A percentile compares a stretch with the other conserved stretches of the same genome.
These are phyloP conservation scores for Ornithorhynchus anatinus DNA, from an alignment of 2,113 vertebrate species.

Conservation along the genomic window DNA sequence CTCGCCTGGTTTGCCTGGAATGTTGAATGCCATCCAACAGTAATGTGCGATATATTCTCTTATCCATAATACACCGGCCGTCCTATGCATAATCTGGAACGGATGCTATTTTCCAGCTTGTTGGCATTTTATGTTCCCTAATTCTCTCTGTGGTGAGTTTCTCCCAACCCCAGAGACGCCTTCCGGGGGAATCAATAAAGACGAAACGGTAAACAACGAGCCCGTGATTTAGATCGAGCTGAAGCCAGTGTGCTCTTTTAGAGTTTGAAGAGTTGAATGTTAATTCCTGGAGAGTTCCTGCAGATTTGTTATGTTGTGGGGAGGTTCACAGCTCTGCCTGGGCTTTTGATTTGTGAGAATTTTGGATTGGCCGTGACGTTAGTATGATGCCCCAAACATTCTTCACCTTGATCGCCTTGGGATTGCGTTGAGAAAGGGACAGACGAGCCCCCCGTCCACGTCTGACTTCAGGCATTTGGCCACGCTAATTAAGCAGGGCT, in stretches of 20 bases:
- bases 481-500: too few relatives aligned
- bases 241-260: background rate
- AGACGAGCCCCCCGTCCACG: too few relatives aligned
- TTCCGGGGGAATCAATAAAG: background rate
- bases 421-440: too few relatives aligned
- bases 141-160: slow-evolving; percentile 9
- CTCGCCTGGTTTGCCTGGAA: slow-evolving; percentile 15
- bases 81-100: slow-evolving; percentile 24
- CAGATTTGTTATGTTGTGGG: too few relatives aligned
- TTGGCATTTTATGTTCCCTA: slow-evolving; percentile 1
- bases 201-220: slow-evolving; percentile 8
- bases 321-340: too few relatives aligned
- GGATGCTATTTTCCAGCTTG: slow-evolving; percentile 24
- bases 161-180: background rate
- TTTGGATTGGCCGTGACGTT: too few relatives aligned
- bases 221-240: background rate
- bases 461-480: too few relatives aligned
- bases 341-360: too few relatives aligned
- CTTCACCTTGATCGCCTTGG: too few relatives aligned
- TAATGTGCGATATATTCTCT: too few relatives aligned
- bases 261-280: background rate
- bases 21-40: slow-evolving; percentile 16
- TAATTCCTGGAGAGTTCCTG: background rate
- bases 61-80: too few relatives aligned
- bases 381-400: too few relatives aligned